Percentiles rank a stretch among this genome's conserved stretches.
Conservation (phyloP, 2,888 invertebrate species). For the Caenorhabditis auriculariae region DNA sequence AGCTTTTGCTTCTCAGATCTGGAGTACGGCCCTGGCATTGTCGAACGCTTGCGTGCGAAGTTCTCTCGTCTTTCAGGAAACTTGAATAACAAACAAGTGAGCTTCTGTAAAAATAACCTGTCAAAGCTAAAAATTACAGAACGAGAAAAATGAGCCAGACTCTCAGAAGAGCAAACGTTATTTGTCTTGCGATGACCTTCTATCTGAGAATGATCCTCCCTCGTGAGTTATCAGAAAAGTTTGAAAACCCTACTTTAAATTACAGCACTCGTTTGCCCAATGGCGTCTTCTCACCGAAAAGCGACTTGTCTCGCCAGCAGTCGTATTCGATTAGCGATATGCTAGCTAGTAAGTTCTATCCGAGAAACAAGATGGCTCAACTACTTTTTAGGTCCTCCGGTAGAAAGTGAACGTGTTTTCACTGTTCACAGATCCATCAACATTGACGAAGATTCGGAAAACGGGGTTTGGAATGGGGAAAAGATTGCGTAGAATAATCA, state of each 20-base stretch:
- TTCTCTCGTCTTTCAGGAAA: conserved; percentile 36
- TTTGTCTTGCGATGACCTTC: conserved; percentile 23
- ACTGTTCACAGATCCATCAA: too few relatives aligned
- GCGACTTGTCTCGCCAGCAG: conserved; percentile 10
- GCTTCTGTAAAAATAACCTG: too few relatives aligned
- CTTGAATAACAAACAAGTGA: conserved; percentile 13
- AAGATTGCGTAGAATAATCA: too few relatives aligned
- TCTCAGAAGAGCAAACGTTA: conserved; percentile 13
- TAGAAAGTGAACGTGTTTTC: too few relatives aligned
- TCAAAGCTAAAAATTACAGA: too few relatives aligned
- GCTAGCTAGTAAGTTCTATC: too few relatives aligned
- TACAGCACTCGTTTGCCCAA: not conserved
- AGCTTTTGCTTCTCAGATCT: conserved; percentile 49
- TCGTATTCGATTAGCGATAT: conserved; percentile 27
- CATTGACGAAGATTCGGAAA: too few relatives aligned
- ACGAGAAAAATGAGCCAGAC: not conserved
- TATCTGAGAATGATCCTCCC: conserved; percentile 13
- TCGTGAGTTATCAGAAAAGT: too few relatives aligned
- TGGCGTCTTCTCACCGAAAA: conserved; percentile 4
- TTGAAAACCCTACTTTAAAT: not conserved
- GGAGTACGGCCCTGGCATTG: conserved; percentile 50
- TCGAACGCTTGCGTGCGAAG: conserved; percentile 45
- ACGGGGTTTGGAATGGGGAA: too few relatives aligned
- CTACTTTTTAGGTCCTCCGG: too few relatives aligned
- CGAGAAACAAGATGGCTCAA: too few relatives aligned